Evolutionary conservation across 2,797 vertebrate genomes (phyloP).

Genomic region (Benthosema pterotum): DNA sequence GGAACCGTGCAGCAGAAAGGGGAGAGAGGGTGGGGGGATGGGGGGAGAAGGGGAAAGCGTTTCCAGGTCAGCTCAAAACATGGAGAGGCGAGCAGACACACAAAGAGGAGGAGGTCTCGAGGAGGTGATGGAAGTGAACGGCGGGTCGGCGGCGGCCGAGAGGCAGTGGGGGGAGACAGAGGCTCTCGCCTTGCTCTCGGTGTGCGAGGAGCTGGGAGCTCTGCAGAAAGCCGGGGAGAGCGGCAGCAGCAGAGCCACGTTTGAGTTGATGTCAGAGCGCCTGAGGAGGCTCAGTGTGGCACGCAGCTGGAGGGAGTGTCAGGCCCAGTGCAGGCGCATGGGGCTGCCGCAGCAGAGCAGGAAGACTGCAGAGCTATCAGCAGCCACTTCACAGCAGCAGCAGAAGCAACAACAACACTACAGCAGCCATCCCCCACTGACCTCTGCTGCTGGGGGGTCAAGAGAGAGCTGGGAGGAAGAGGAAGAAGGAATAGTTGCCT

Average conservation of each 20-base stretch:
- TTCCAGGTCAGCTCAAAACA: constrained; percentile 96
- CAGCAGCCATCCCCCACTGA: constrained; percentile 74
- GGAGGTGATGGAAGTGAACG: constrained; percentile 61
- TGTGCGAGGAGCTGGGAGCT: constrained; percentile 89
- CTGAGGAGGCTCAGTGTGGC: constrained; percentile 87
- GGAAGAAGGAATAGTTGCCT: constrained; percentile 64
- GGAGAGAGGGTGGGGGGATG: constrained; percentile 66
- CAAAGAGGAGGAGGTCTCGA: constrained; percentile 85
- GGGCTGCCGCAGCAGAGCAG: constrained; percentile 76
- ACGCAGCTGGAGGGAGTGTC: constrained; percentile 91
- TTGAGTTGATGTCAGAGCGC: constrained; percentile 89
- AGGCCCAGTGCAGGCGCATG: constrained; percentile 89
- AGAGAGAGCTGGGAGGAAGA: constrained; percentile 66
- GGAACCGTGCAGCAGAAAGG: constrained; percentile 92
- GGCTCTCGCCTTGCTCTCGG: constrained; percentile 86
- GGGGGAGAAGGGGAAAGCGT: constrained; percentile 82
- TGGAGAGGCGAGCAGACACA: constrained; percentile 90
- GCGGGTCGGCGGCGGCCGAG: constrained; percentile 38
- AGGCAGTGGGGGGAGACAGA: constrained; percentile 88
- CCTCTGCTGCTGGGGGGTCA: constrained; percentile 54
- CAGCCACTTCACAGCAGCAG: constrained; percentile 60
- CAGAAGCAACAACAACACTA: constrained; percentile 79
- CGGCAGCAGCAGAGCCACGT: constrained; percentile 83
- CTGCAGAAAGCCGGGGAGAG: constrained; percentile 80
- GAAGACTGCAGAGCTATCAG: constrained; percentile 74